Base-by-base conservation (phyloP, 2,113 vertebrate genomes). In the Bagarius yarrelli region DNA sequence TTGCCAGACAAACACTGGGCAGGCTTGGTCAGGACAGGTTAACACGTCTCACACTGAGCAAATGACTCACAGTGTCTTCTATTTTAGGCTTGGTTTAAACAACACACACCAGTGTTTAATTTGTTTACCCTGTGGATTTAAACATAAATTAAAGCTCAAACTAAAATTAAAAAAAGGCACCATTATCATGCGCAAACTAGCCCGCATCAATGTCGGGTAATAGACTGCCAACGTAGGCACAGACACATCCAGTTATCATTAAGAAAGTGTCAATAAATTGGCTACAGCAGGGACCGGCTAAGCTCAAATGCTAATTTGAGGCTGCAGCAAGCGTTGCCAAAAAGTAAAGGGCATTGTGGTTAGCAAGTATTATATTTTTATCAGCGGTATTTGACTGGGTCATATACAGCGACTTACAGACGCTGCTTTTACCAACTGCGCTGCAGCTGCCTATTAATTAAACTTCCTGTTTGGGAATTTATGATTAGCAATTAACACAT, bases 31-130 rank as follows among this genome's bases (percentile, higher is more conserved):
- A 67, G 18, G 57, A 23, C 23, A 53, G 23, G 47, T 47, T 55
- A 56, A 40, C 60, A 69, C 25, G 73, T 69, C 80, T 76, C 72
- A 57, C 80, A 81, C 61, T 66, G 74, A 81, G 30, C 11, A 53
- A 56, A 56, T 75, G 72, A 81, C n/a, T 81, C 72, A 81, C 52
- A 57, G 47, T 23, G 8, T 80, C 61, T 69, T 76, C 79, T 80
- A 61, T 73, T 81, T 81, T 67, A 27, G 67, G 63, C 52, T 76
- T 40, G 61, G 72, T 61, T 76, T 21, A 12, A 13, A 56, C 36
- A 64, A 75, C 71, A 76, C 34, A 75, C 34, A 75, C 30, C n/a
- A 75, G 47, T 61, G n/a, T 81, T 67, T 50, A 40, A 57, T 57
- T 80, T 61, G 78, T 80, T 80, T 80, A 72, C 67, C 72, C 36